These are phyloP conservation scores for Octonoba sinensis DNA, from an alignment of 2,888 invertebrate genomes.

Conservation along the genomic window DNA sequence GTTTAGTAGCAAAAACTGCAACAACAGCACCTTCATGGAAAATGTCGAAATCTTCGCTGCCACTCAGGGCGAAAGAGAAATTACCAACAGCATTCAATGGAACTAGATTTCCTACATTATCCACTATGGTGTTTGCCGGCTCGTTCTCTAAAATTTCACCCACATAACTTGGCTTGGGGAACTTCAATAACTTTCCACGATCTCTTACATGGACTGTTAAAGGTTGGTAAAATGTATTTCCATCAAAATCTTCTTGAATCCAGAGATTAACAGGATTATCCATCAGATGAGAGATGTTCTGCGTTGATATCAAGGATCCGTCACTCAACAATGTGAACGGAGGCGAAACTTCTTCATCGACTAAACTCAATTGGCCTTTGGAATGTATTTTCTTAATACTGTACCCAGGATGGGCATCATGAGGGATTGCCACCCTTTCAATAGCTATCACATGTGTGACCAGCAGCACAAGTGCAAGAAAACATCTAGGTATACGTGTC, in stretches of 20 bases:
- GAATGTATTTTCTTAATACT: constrained; percentile 59
- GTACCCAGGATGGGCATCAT: constrained; percentile 64
- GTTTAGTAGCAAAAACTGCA: constrained; percentile 71
- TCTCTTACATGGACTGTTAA: constrained; percentile 78
- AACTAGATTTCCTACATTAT: constrained; percentile 80
- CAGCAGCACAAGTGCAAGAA: constrained; percentile 33
- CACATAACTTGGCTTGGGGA: constrained; percentile 81
- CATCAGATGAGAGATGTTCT: constrained; percentile 84
- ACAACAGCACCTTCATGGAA: constrained; percentile 13
- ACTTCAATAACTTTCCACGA: constrained; percentile 84
- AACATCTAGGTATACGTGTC: constrained; percentile 30
- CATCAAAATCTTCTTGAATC: constrained; percentile 81
- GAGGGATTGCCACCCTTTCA: constrained; percentile 57
- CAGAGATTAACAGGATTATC: constrained; percentile 85
- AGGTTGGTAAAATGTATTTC: constrained; percentile 16
- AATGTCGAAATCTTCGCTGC: constrained; percentile 23
- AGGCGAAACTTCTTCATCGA: constrained; percentile 85
- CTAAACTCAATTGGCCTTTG: constrained; percentile 74
- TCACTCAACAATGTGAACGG: constrained; percentile 89
- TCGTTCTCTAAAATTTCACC: constrained; percentile 82
- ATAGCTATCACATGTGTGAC: constrained; percentile 33
- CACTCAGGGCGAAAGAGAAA: constrained; percentile 71
- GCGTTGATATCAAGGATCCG: constrained; percentile 91
- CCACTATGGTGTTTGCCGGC: constrained; percentile 80
- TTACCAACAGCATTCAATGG: constrained; percentile 73